phyloP scores from a whole-genome alignment of 1,140 invertebrate species.

The Gryon sp. region DNA sequence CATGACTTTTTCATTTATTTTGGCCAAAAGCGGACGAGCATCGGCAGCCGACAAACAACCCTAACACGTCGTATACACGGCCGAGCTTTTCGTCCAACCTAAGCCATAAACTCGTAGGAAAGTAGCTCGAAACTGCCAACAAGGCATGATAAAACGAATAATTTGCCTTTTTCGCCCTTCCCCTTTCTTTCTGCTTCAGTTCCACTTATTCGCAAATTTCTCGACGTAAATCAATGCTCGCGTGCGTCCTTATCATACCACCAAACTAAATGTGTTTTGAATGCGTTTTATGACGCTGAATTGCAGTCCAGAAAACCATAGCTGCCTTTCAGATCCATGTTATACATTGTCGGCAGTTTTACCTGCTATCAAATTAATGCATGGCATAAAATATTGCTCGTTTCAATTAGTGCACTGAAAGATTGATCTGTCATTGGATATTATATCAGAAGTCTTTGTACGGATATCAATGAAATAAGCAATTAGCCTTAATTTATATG shows the following conservation, averaged over 20 bases:
- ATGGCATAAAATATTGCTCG: constrained; percentile 5
- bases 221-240: constrained; percentile 40
- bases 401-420: constrained; percentile 14
- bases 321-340: neutral
- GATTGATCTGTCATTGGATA: constrained; percentile 14
- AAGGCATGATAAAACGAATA: constrained; percentile 48
- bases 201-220: too few species aligned
- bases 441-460: neutral
- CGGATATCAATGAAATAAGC: constrained; percentile 4
- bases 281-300: constrained; percentile 23
- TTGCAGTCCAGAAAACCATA: neutral
- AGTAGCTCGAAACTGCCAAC: constrained; percentile 51
- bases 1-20: constrained; percentile 62
- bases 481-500: constrained; percentile 25
- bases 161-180: constrained; percentile 9
- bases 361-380: constrained; percentile 13
- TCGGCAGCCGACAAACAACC: constrained; percentile 55
- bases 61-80: constrained; percentile 59
- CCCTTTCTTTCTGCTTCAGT: too few species aligned
- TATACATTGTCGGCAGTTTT: constrained; percentile 18
- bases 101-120: constrained; percentile 46
- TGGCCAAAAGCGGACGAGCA: constrained; percentile 55
- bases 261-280: constrained; percentile 1
- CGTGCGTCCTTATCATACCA: constrained; percentile 25
- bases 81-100: constrained; percentile 38